phyloP scores from a whole-genome alignment of 2,797 vertebrate genomes.

The Enteromius fasciolatus region DNA sequence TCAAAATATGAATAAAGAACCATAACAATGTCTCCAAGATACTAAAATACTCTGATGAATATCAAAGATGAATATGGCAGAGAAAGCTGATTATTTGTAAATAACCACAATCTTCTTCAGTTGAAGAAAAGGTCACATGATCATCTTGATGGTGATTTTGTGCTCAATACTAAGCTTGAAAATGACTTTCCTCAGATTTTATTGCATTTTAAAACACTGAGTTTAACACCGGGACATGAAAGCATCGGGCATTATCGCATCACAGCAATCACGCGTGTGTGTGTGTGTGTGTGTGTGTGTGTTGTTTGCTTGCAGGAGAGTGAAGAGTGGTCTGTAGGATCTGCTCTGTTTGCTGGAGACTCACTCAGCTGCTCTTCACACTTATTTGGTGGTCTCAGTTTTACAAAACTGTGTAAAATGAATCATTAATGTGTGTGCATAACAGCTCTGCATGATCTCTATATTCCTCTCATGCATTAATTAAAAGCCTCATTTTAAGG shows the following conservation, averaged over 20 bases:
- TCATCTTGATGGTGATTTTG: background rate
- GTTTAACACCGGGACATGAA: background rate
- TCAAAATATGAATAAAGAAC: background rate
- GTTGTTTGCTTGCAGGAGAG: background rate
- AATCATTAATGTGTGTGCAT: background rate
- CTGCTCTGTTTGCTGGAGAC: background rate
- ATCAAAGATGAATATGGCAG: too few species aligned
- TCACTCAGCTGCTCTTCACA: background rate
- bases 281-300: background rate
- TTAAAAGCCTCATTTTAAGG: background rate
- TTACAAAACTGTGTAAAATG: background rate
- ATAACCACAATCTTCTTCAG: background rate
- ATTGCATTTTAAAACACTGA: too few species aligned
- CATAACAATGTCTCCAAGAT: background rate
- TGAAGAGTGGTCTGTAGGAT: background rate
- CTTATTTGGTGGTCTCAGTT: background rate
- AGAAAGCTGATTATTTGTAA: background rate
- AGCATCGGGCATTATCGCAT: background rate
- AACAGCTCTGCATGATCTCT: background rate
- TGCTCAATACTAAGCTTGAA: background rate
- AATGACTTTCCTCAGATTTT: background rate
- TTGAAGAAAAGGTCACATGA: background rate
- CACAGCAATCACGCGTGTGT: background rate
- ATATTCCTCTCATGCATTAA: background rate
- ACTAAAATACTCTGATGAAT: too few species aligned